Percentiles rank a stretch among this genome's conserved stretches.
These are phyloP conservation scores for Piaya cayana DNA, from an alignment of 2,113 vertebrate species.

Conservation along the genomic window DNA sequence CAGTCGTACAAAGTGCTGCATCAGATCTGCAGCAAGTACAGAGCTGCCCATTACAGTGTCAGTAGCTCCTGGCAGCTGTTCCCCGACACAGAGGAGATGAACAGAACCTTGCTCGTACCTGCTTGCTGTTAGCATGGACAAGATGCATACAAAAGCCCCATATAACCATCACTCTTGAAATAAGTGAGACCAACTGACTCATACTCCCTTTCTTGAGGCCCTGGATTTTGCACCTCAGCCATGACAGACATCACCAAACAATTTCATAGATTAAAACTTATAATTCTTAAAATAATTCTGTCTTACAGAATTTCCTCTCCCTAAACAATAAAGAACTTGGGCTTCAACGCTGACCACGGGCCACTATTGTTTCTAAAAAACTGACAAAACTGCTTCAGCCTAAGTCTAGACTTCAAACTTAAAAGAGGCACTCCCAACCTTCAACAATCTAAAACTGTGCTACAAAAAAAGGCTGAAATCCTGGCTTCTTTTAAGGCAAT, in stretches of 20 bases:
- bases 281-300: neutral
- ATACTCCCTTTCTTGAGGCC: neutral
- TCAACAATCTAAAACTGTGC: constrained; percentile 9
- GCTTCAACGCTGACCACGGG: neutral
- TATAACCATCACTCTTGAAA: neutral
- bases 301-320: neutral
- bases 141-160: neutral
- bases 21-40: neutral
- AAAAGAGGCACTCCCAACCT: neutral
- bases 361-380: neutral
- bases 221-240: neutral
- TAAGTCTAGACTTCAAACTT: neutral
- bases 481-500: constrained; percentile 49
- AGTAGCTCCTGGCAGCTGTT: neutral
- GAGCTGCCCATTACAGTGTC: neutral
- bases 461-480: constrained; percentile 45
- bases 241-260: neutral
- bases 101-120: neutral
- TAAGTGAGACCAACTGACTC: neutral
- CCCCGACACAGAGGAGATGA: neutral
- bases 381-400: neutral
- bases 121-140: neutral
- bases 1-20: neutral
- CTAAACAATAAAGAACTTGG: neutral
- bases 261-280: neutral